Base-by-base conservation (phyloP, 2,888 invertebrate species). In the Timema podura region DNA sequence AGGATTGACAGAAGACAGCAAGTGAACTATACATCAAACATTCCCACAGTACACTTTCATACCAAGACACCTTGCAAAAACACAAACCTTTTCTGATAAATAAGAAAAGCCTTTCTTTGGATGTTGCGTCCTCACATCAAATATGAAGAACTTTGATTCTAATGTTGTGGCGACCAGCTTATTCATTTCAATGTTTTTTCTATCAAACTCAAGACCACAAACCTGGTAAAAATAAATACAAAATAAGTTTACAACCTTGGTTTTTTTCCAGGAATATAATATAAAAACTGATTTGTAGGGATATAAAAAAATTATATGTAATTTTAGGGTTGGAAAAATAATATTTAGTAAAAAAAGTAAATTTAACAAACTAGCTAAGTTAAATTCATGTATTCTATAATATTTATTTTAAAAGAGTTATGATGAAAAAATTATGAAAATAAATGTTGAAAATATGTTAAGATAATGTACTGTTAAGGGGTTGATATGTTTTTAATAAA, bases 171-270 rank as follows among this genome's bases (percentile, higher is more conserved):
- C 95, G 0, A 92, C 91, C 75, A 98, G 80, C 82, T 98, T 98
- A 80, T 98, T 98, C 95, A 97, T 96, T 72, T 89, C 87, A 77
- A 97, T 97, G 78, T 96, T 95, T 78, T 90, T 91, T 48, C 97
- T 86, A 79, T 98, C 97, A 80, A 98, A 98, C 80, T 98, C 95
- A 48, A 93, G 76, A 30, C 88, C 86, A 76, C 96, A 96, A 0
- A 94, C 86, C 88, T 88, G 69, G 6, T 44, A 9, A 65, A 68
- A 51, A 54, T 15, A 48, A 48, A 65, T 13, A 44, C 7, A 59
- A 8, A 30, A 30, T 30, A 30, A 30, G 30, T 30, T 30, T 30
- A 30, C 30, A 30, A 30, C 30, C 30, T 30, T 30, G 30, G 30
- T 30, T 30, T 30, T 30, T n/a, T 66, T 10, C 13, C 16, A 11